Evolutionary conservation across 1,140 invertebrate species (phyloP), one percentile per base, ranked within the genome.

Genomic region (Drosophila bocki): DNA sequence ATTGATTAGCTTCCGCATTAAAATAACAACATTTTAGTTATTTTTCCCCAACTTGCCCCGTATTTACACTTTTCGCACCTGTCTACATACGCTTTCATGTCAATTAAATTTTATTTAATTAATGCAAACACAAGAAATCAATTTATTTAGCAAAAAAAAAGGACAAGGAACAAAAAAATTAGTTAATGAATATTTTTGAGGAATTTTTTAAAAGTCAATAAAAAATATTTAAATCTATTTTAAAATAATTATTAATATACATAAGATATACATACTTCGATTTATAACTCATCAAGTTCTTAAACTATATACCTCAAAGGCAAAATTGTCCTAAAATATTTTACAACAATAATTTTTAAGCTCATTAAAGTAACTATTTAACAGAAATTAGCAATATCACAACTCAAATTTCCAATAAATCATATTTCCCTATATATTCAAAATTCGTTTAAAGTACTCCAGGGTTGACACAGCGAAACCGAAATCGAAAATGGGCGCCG

Each of bases 401-500:
- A 3, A 11, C 5, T 12, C 15, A 35, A 19, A 53, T 33, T 51
- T 51, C 29, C 17, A 7, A 35, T 48, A 15, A 47, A 47, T 47
- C 45, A 47, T 15, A 7, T 26, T 35, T 19, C n/a, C n/a, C 9
- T 4, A 17, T 29, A 13, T 29, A 17, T 53, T 17, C 15, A 12
- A 33, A 53, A 35, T 35, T 53, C 32, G 17, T 39, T 47, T 47
- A 39, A 62, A 47, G n/a, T 19, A 7, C 22, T 17, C 3, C 32
- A 12, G n/a, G 29, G 11, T 15, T 7, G 19, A 37, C 32, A n/a
- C 13, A 1, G 8, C 35, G 32, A 22, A 60, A 26, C 15, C n/a
- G 56, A 26, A 53, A 68, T 42, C 47, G 37, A 67, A 67, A 68
- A 32, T n/a, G 68, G 32, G 13, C 15, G 13, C 44, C 32, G 19